Evolutionary conservation across 2,888 invertebrate species (phyloP).

Genomic region (Apotomis betuletana): DNA sequence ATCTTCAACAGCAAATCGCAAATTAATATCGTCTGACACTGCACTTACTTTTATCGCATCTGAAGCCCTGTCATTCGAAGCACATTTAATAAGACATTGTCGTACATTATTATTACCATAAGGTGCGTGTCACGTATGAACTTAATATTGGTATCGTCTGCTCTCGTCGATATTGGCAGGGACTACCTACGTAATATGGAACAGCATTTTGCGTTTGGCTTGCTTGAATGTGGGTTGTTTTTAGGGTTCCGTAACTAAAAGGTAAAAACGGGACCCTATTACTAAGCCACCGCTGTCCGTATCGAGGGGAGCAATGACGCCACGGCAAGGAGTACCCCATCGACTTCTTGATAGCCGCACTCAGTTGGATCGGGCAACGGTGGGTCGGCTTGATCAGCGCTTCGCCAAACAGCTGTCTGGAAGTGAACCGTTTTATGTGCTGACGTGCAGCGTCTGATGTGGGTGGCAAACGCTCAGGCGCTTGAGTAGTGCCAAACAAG

Average conservation of each 20-base stretch:
- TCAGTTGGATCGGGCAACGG: no score
- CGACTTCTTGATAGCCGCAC: no score
- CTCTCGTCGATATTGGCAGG: constrained; percentile 22
- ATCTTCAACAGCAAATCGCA: not conserved
- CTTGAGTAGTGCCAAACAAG: no score
- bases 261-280: no score
- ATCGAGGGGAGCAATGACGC: no score
- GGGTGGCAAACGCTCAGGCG: no score
- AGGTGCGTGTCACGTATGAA: constrained; percentile 29
- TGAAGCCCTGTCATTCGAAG: constrained; percentile 33
- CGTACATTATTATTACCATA: constrained; percentile 32
- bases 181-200: not conserved
- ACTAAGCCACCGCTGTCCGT: no score
- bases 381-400: no score
- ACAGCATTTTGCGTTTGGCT: not conserved
- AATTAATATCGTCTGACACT: not conserved
- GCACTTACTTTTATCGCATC: constrained; percentile 17
- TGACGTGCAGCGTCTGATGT: no score
- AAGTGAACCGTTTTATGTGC: no score
- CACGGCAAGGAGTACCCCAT: no score
- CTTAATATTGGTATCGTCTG: constrained; percentile 24
- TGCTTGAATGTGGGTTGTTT: not conserved
- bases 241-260: not conserved
- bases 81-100: constrained; percentile 39
- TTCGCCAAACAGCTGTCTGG: no score